A percentile compares a stretch with the other conserved stretches of the same genome.
Evolutionary conservation across 1,140 invertebrate genomes (phyloP).

Genomic region (Drosophila simulans): DNA sequence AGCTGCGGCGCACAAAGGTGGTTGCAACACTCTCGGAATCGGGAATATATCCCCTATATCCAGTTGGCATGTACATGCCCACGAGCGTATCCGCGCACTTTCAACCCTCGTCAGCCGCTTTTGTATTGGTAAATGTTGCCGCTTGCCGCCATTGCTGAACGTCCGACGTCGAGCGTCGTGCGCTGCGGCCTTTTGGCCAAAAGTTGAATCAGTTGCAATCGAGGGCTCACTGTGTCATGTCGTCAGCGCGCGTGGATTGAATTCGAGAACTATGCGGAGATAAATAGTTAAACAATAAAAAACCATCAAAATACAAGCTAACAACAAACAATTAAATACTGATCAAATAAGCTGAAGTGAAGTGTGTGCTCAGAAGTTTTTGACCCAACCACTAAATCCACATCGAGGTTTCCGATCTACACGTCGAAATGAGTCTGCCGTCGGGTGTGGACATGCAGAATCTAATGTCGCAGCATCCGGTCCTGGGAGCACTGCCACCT

Average conservation of each 20-base stretch:
- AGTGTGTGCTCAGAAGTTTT: constrained; percentile 20
- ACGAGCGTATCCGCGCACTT: constrained; percentile 29
- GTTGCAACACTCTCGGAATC: constrained; percentile 76
- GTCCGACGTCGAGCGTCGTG: constrained; percentile 15
- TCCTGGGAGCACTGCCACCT: constrained; percentile 90
- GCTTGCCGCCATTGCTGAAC: constrained; percentile 74
- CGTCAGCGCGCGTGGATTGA: constrained; percentile 49
- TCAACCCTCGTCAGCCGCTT: constrained; percentile 68
- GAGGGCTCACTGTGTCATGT: constrained; percentile 77
- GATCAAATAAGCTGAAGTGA: constrained; percentile 14
- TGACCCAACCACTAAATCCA: background rate
- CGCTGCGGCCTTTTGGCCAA: constrained; percentile 59
- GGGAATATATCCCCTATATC: background rate
- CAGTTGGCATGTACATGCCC: too few relatives aligned
- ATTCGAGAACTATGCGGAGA: constrained; percentile 11
- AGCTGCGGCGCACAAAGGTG: constrained; percentile 65
- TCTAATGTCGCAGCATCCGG: constrained; percentile 93
- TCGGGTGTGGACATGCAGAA: constrained; percentile 92
- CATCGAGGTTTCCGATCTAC: background rate
- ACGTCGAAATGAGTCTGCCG: constrained; percentile 89
- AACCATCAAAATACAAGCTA: background rate
- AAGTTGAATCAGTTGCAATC: constrained; percentile 84
- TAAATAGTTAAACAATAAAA: background rate
- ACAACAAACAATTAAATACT: background rate
- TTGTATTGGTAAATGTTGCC: constrained; percentile 83